Base-by-base conservation (phyloP, 2,888 invertebrate genomes). In the Brenthis daphne region DNA sequence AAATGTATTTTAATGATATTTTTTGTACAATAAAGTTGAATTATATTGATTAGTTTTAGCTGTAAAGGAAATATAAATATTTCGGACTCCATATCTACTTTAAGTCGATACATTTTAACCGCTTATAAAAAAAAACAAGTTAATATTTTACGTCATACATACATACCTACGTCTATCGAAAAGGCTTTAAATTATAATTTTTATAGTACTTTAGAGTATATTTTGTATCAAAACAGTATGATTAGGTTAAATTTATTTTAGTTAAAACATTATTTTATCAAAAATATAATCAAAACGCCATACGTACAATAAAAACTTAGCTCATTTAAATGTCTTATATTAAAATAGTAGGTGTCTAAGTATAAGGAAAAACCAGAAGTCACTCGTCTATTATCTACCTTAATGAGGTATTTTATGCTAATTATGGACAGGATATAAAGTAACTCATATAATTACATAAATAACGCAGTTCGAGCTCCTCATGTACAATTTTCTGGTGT, bases 391-490 rank as follows among this genome's bases (percentile, higher is more conserved):
- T 89, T 86, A 90, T 87, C 85, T 84, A 80, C 78, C 77, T 79
- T 90, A 91, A 92, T 91, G 82, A 90, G 87, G 78, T 89, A 85
- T 86, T 88, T 89, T 87, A 90, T 89, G 87, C 82, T 90, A 88
- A 91, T 90, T 86, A 86, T 80, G 73, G 79, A 79, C 88, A 88
- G 90, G 90, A 90, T 87, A 88, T 85, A 82, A 79, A 80, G 81
- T 80, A 81, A 81, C 81, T 78, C 84, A 85, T 87, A 85, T 88
- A 88, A 90, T 89, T 89, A 87, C 82, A 83, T 81, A 82, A 85
- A 67, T 65, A 70, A 83, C 81, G 82, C 72, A 74, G 74, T 80
- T 81, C 79, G 81, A 82, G 80, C 79, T 77, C 76, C 79, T 66
- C 80, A 79, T 80, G 79, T 77, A 85, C 84, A 85, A 88, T 90